These are phyloP conservation scores for Euleptes europaea DNA, from an alignment of 2,113 vertebrate genomes.

Conservation along the genomic window DNA sequence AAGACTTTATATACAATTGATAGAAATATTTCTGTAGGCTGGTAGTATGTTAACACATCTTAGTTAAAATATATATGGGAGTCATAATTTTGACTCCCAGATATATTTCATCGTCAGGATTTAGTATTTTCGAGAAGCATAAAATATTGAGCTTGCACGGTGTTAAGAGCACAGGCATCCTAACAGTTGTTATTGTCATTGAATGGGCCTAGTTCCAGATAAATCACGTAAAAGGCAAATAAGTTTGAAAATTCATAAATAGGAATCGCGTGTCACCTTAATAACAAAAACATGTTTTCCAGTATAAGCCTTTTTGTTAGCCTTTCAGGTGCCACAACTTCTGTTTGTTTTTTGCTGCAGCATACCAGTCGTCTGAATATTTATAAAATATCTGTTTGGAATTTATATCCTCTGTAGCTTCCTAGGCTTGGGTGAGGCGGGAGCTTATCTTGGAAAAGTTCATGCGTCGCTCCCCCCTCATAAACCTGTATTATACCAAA, in stretches of 20 bases:
- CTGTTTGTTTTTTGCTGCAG: no score
- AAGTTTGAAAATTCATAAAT: neutral
- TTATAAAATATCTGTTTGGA: neutral
- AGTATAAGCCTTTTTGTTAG: no score
- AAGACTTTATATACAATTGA: neutral
- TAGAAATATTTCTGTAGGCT: neutral
- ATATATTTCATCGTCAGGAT: no score
- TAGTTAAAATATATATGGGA: neutral
- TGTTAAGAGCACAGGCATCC: neutral
- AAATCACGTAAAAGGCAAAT: neutral
- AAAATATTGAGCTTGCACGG: neutral
- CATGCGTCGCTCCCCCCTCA: neutral
- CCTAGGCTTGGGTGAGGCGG: neutral
- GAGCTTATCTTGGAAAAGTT: neutral
- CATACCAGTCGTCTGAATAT: no score
- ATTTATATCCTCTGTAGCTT: neutral
- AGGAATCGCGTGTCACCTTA: no score
- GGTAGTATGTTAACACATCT: neutral
- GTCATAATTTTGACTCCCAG: neutral
- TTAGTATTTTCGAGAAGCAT: neutral
- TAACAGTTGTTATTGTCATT: neutral
- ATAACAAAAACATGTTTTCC: no score
- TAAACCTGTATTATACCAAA: neutral
- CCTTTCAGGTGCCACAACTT: no score
- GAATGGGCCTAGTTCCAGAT: neutral